These are phyloP conservation scores for Engystomops pustulosus DNA, from an alignment of 2,113 vertebrate genomes.

Conservation along the genomic window DNA sequence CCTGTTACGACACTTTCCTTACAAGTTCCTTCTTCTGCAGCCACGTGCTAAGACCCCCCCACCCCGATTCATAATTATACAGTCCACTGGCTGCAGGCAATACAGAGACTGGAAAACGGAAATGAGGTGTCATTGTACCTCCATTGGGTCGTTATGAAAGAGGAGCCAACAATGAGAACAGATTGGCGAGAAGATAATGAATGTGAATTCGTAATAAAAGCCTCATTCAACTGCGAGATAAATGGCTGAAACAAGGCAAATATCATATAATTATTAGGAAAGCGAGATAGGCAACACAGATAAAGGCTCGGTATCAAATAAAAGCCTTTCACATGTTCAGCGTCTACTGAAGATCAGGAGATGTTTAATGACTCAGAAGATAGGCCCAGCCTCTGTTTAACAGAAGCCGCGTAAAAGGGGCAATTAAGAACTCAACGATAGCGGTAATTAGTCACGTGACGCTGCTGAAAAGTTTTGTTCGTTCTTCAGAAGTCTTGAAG, in stretches of 20 bases:
- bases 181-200: constrained; percentile 22
- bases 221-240: constrained; percentile 15
- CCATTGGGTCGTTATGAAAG: neutral
- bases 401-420: neutral
- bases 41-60: neutral
- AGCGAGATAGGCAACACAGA: constrained; percentile 5
- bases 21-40: neutral
- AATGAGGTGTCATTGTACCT: constrained; percentile 17
- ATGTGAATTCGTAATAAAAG: constrained; percentile 13
- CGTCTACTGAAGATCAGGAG: constrained; percentile 13
- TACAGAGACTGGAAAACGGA: neutral
- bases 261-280: constrained; percentile 5
- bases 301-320: neutral
- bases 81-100: neutral
- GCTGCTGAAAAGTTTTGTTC: neutral
- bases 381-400: constrained; percentile 8
- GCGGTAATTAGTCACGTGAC: constrained; percentile 21
- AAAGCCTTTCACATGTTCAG: neutral
- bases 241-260: constrained; percentile 13
- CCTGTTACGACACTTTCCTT: neutral
- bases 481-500: constrained; percentile 9
- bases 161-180: constrained; percentile 27
- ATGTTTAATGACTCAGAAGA: constrained; percentile 31
- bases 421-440: constrained; percentile 10
- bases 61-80: neutral